These are phyloP conservation scores for Momotus momota DNA, from an alignment of 2,797 vertebrate species.

Conservation along the genomic window DNA sequence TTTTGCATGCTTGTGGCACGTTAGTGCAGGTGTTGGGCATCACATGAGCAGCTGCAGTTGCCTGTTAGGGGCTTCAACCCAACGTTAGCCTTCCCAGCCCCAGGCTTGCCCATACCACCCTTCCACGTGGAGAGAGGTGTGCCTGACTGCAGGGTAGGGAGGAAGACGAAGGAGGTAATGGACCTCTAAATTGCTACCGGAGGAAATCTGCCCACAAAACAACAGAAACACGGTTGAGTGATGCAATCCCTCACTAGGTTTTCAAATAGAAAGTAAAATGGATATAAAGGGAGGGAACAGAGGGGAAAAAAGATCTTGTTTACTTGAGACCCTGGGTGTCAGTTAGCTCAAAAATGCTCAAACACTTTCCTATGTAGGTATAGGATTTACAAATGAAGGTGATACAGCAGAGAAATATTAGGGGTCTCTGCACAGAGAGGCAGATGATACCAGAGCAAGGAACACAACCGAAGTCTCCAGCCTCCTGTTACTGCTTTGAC, in stretches of 20 bases:
- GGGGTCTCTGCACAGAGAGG: background rate
- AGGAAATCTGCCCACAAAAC: background rate
- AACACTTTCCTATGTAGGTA: background rate
- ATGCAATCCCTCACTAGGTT: accelerated
- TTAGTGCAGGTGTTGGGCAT: accelerated
- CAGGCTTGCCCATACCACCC: background rate
- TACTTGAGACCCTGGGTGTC: background rate
- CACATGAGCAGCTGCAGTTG: accelerated
- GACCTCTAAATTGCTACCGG: background rate
- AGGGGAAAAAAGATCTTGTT: background rate
- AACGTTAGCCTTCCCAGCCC: background rate
- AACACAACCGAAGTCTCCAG: background rate
- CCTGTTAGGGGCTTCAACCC: accelerated
- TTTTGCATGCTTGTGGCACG: accelerated
- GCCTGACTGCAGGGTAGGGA: accelerated
- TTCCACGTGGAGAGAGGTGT: accelerated
- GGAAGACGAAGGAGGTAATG: background rate
- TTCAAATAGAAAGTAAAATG: background rate
- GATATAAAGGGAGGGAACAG: accelerated
- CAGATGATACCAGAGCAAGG: background rate
- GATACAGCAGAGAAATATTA: background rate
- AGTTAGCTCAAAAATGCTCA: background rate
- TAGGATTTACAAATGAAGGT: background rate
- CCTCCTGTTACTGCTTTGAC: background rate
- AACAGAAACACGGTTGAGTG: background rate